phyloP scores from a whole-genome alignment of 2,888 invertebrate genomes.

The Tetheella fluctuosa region DNA sequence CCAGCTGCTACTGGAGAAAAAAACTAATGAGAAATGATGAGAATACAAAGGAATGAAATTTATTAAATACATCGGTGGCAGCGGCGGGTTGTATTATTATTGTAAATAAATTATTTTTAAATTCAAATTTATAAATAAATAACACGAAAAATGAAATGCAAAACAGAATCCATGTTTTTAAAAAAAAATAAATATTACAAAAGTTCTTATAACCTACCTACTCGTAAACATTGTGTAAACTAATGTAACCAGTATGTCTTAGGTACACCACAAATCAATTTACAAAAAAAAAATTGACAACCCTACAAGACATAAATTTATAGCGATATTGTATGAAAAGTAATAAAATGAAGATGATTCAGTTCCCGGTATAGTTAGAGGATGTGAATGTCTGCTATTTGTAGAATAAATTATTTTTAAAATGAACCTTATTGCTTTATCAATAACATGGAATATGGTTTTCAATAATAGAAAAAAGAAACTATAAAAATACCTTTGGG shows the following conservation, averaged over 20 bases:
- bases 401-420: neutral
- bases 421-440: neutral
- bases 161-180: too few species aligned
- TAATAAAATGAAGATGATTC: neutral
- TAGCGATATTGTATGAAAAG: constrained; percentile 10
- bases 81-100: too few species aligned
- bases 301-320: neutral
- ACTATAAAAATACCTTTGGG: neutral
- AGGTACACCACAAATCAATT: neutral
- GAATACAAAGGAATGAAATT: too few species aligned
- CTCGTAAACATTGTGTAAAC: too few species aligned
- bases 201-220: too few species aligned
- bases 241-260: too few species aligned
- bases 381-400: constrained; percentile 6
- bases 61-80: too few species aligned
- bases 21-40: neutral
- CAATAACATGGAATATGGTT: neutral
- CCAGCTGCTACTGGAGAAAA: neutral
- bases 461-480: neutral
- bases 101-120: too few species aligned
- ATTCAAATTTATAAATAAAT: too few species aligned
- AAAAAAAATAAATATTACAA: too few species aligned
- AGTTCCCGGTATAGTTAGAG: neutral
- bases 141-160: too few species aligned
- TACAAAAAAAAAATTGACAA: neutral